A percentile compares a stretch with the other conserved stretches of the same genome.
phyloP scores from a whole-genome alignment of 2,797 vertebrate genomes.

The Sebastes ruberrimus region DNA sequence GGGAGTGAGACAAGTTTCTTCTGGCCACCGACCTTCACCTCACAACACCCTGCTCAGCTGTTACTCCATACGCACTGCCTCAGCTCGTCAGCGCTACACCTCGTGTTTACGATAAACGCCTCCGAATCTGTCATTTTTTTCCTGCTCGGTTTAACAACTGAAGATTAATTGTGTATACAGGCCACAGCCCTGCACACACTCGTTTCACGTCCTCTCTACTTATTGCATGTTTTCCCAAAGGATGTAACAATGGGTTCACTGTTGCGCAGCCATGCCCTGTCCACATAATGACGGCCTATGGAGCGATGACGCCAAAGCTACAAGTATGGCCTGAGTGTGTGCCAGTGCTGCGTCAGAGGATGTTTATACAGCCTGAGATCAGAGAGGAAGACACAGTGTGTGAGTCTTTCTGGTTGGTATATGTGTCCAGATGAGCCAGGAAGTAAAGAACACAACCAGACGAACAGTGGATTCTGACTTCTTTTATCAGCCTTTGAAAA shows the following conservation, averaged over 20 bases:
- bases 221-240: not conserved
- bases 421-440: not conserved
- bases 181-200: not conserved
- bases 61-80: not conserved
- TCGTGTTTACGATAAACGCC: conserved; percentile 25
- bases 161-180: not conserved
- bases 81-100: conserved; percentile 3
- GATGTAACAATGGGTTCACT: conserved; percentile 20
- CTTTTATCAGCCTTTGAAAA: not conserved
- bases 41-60: conserved; percentile 31
- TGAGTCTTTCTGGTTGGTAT: conserved; percentile 9
- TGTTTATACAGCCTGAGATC: conserved; percentile 52
- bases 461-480: not conserved
- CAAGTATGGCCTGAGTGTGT: conserved; percentile 21
- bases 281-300: conserved; percentile 31
- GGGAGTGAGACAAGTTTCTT: conserved; percentile 23
- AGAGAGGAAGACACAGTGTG: conserved; percentile 7
- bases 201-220: not conserved
- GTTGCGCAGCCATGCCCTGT: not conserved
- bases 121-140: conserved; percentile 9
- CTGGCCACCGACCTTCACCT: conserved; percentile 33
- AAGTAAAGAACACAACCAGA: not conserved
- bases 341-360: conserved; percentile 54
- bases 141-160: not conserved
- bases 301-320: conserved; percentile 27